Evolutionary conservation across 2,113 vertebrate genomes (phyloP), one percentile per base, ranked within the genome.

Genomic region (Otus sunia): DNA sequence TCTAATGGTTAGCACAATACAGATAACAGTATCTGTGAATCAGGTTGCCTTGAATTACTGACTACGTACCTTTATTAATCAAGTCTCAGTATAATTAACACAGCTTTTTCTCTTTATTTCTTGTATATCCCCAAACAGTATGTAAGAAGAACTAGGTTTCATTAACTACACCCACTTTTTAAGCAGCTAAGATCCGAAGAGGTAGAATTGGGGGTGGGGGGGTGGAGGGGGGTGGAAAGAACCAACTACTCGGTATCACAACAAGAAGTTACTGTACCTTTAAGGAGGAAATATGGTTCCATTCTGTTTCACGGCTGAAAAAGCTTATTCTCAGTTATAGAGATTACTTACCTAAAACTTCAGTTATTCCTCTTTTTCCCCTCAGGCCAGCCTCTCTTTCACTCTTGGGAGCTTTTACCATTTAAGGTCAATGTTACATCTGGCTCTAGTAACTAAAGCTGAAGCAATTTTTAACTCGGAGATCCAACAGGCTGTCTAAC

Each of bases 351-450:
- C 98, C 98, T 98, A 99, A 99, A 99, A 98, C 98, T 98, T 81
- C 97, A 97, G 98, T 98, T 98, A 98, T 98, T 98, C 97, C 95
- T 97, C 97, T 98, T 98, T 98, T 98, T 96, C 98, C 98, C 98
- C 97, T 98, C 98, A 96, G 98, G 98, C 98, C 98, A 99, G 98
- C 99, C 98, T 99, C 99, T 98, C 98, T 98, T 98, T 98, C 98
- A 99, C 99, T 99, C 99, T 98, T 98, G 99, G 99, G 99, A 99
- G 99, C 99, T 99, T 99, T 99, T 99, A 99, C 99, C 99, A 99
- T 99, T 99, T 99, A 99, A 99, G 99, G 99, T 99, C 99, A 99
- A 99, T 98, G 98, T 98, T 99, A 98, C 98, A 99, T 98, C 98
- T 98, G 98, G 98, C 98, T 99, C 98, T 95, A 97, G 98, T 98